phyloP scores from a whole-genome alignment of 2,113 vertebrate species.

The Gobio gobio region DNA sequence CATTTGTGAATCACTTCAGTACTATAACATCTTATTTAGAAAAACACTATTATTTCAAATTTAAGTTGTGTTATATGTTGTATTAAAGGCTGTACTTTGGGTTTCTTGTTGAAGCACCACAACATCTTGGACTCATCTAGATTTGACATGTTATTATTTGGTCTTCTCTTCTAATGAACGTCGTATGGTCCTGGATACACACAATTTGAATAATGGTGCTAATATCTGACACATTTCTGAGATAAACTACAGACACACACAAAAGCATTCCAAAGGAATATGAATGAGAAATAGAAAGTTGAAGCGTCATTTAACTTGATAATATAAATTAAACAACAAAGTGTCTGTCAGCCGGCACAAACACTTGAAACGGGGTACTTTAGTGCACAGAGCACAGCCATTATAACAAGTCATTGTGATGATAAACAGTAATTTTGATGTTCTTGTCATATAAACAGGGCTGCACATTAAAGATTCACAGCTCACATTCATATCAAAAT shows the following conservation, averaged over 20 bases:
- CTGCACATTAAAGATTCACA: not conserved
- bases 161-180: not conserved
- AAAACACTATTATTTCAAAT: not conserved
- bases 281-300: not conserved
- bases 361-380: not conserved
- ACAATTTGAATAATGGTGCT: not conserved
- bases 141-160: conserved; percentile 1
- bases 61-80: not conserved
- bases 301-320: not conserved
- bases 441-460: not conserved
- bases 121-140: not conserved
- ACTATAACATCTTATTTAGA: not conserved
- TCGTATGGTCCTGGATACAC: not conserved
- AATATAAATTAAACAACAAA: not conserved
- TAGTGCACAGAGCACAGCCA: not conserved
- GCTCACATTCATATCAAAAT: not conserved
- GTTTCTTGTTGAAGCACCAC: not conserved
- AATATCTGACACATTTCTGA: not conserved
- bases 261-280: not conserved
- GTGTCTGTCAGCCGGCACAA: too few relatives aligned
- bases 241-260: not conserved
- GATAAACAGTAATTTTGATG: not conserved
- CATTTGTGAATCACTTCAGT: conserved; percentile 4
- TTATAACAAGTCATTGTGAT: not conserved
- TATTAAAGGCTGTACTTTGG: not conserved